Percentiles rank a stretch among this genome's conserved stretches.
phyloP scores from a whole-genome alignment of 1,140 invertebrate genomes.

The Trialeurodes vaporariorum region DNA sequence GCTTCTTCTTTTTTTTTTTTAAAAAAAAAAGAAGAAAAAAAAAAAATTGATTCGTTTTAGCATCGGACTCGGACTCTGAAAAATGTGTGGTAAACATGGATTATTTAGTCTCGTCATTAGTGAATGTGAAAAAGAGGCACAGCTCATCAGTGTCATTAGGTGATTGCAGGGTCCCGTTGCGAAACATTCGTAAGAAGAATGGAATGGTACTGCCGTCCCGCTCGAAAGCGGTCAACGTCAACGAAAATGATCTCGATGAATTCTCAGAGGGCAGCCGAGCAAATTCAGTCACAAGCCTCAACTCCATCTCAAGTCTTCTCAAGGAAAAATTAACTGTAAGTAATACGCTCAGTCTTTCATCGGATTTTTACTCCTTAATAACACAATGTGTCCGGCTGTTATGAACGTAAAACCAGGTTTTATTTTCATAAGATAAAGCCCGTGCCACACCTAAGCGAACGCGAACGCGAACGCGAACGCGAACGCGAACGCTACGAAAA shows the following conservation, averaged over 20 bases:
- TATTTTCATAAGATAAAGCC: too few relatives aligned
- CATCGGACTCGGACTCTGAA: too few relatives aligned
- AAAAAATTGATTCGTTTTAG: too few relatives aligned
- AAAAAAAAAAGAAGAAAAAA: too few relatives aligned
- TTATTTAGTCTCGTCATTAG: slow-evolving; percentile 4
- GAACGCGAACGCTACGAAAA: too few relatives aligned
- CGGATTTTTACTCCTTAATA: too few relatives aligned
- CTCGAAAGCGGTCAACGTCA: slow-evolving; percentile 28
- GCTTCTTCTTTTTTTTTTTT: too few relatives aligned
- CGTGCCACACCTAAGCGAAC: too few relatives aligned
- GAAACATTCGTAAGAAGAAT: slow-evolving; percentile 36
- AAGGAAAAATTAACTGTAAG: slow-evolving; percentile 66
- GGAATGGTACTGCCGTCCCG: slow-evolving; percentile 31
- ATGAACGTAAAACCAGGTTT: too few relatives aligned
- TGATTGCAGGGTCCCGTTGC: slow-evolving; percentile 31
- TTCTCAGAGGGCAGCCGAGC: slow-evolving; percentile 39
- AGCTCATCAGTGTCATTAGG: slow-evolving; percentile 5
- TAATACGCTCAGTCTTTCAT: slow-evolving; percentile 2
- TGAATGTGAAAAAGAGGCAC: not conserved
- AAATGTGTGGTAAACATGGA: not conserved
- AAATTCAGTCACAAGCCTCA: slow-evolving; percentile 67
- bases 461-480: too few relatives aligned
- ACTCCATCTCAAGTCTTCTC: slow-evolving; percentile 65
- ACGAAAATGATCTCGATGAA: slow-evolving; percentile 33
- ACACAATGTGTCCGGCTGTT: too few relatives aligned